Evolutionary conservation across 2,888 invertebrate species (phyloP).

Genomic region (Brachypalpus laphriformis): DNA sequence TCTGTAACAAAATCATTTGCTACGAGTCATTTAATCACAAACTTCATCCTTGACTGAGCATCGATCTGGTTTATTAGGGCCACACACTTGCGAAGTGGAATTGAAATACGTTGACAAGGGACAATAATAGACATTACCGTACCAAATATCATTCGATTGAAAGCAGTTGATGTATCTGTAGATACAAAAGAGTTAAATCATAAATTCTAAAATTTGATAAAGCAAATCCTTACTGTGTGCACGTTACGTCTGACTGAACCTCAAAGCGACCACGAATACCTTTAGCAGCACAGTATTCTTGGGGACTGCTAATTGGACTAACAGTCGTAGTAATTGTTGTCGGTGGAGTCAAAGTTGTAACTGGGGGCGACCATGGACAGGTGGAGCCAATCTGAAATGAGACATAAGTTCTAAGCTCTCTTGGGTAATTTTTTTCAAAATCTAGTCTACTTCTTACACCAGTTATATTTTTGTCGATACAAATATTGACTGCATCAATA

Average conservation of each 20-base stretch:
- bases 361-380: conserved; percentile 6
- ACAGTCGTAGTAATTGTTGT: conserved; percentile 3
- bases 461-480: background rate
- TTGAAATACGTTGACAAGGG: conserved; percentile 37
- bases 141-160: background rate
- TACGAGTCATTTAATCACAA: background rate
- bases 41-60: background rate
- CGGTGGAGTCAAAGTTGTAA: background rate
- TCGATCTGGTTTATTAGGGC: background rate
- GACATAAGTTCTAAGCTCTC: background rate
- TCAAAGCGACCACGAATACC: conserved; percentile 27
- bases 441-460: background rate
- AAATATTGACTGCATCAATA: conserved; percentile 24
- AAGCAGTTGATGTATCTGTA: conserved; percentile 47
- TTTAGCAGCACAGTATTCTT: background rate
- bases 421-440: background rate
- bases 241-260: conserved; percentile 21
- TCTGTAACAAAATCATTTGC: background rate
- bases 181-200: background rate
- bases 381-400: conserved; percentile 41
- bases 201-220: background rate
- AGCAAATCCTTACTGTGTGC: conserved; percentile 22
- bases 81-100: background rate
- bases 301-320: background rate
- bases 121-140: conserved; percentile 34